A percentile compares a stretch with the other conserved stretches of the same genome.
Conservation (phyloP, 1,140 invertebrate genomes). For the Acromyrmex heyeri region DNA sequence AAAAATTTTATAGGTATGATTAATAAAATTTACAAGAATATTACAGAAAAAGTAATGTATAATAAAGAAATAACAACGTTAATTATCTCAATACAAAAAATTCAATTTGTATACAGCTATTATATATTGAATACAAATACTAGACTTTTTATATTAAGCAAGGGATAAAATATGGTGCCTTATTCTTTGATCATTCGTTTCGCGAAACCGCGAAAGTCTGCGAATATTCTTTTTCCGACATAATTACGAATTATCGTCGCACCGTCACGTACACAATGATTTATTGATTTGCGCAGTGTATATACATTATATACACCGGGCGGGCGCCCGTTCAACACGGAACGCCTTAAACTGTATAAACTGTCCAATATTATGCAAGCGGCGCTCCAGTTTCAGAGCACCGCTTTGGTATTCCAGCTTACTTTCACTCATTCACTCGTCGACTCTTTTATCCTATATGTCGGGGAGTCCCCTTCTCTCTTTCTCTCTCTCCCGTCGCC, state of each 20-base stretch:
- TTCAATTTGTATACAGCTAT: neutral
- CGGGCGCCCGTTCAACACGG: slow-evolving; percentile 41
- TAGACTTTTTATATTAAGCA: neutral
- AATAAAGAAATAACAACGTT: neutral
- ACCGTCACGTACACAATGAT: slow-evolving; percentile 24
- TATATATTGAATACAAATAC: neutral
- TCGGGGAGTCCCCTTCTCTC: slow-evolving; percentile 51
- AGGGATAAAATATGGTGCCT: neutral
- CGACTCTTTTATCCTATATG: slow-evolving; percentile 75
- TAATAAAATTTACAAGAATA: neutral
- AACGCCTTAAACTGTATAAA: slow-evolving; percentile 78
- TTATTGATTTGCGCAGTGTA: slow-evolving; percentile 38
- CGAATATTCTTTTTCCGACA: neutral
- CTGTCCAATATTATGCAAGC: slow-evolving; percentile 82
- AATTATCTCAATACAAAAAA: neutral
- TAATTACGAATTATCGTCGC: slow-evolving; percentile 45
- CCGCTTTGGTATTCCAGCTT: slow-evolving; percentile 80
- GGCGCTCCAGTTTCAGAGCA: slow-evolving; percentile 82
- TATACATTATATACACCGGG: slow-evolving; percentile 37
- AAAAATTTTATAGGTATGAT: neutral
- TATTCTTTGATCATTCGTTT: neutral
- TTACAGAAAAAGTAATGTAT: neutral
- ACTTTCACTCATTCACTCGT: slow-evolving; percentile 83
- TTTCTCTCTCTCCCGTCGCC: slow-evolving; percentile 37
- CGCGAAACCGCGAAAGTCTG: slow-evolving; percentile 19